Evolutionary conservation across 2,888 invertebrate species (phyloP).

Genomic region (Lasioglossum oenotherae): DNA sequence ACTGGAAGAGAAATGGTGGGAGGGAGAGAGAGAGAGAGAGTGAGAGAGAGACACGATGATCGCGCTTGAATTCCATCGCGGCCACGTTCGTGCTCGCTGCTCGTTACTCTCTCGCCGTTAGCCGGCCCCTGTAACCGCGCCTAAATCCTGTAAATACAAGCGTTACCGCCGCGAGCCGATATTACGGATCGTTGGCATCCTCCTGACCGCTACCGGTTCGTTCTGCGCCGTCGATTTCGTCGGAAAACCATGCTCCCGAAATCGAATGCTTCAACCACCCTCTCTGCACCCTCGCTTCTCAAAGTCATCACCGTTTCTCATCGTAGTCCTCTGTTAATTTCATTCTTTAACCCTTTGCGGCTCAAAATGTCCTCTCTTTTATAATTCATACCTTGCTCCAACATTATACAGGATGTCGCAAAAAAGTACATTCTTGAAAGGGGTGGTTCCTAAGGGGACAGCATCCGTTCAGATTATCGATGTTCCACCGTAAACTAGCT

Average conservation of each 20-base stretch:
- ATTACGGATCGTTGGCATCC: slow-evolving; percentile 65
- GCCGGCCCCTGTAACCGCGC: slow-evolving; percentile 59
- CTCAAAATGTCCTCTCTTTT: no score
- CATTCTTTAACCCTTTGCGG: background rate
- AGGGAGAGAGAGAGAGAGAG: slow-evolving; percentile 9
- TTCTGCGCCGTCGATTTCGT: slow-evolving; percentile 49
- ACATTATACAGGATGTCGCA: no score
- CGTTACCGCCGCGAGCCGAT: slow-evolving; percentile 58
- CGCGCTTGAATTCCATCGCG: slow-evolving; percentile 67
- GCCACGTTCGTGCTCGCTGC: slow-evolving; percentile 52
- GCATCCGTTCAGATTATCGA: background rate
- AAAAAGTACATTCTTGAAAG: background rate
- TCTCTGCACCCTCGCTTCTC: background rate
- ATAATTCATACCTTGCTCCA: no score
- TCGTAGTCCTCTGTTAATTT: background rate
- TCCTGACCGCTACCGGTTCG: slow-evolving; percentile 46
- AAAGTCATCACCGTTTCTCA: background rate
- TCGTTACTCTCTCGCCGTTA: slow-evolving; percentile 59
- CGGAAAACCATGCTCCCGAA: slow-evolving; percentile 40
- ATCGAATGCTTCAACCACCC: slow-evolving; percentile 37
- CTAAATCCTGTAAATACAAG: slow-evolving; percentile 64
- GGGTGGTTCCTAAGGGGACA: background rate
- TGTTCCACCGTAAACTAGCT: background rate
- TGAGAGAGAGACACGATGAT: slow-evolving; percentile 40
- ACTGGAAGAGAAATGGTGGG: background rate